Evolutionary conservation across 2,888 invertebrate genomes (phyloP), one percentile per base, ranked within the genome.

Genomic region (Leptopterna dolabrata): DNA sequence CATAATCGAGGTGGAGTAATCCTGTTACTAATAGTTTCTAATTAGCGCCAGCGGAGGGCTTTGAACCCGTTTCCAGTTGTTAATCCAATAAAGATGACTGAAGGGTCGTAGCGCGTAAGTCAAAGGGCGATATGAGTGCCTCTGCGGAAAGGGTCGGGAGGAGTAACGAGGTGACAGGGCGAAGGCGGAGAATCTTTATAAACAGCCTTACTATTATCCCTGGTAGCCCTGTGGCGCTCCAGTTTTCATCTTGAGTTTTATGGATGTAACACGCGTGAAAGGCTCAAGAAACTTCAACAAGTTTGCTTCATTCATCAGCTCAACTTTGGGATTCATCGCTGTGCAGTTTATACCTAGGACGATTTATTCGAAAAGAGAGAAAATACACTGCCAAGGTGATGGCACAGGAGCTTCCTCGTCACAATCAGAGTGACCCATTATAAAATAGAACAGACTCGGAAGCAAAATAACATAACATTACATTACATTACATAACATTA

Each of bases 31-130:
- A 16, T 47, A 47, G 47, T 47, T 47, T 7, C 4, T 47, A 47
- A 16, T 13, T 47, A 1, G 13, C 47, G 1, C 1, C 47, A 4
- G 14, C 1, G 1, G 47, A 47, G 47, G 16, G 16, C 2, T 47
- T 47, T 13, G 47, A 47, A 47, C 47, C 3, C 13, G 47, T 47
- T 76, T 6, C 76, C 30, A 30, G 76, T 76, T 76, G 3, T 76
- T 76, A 76, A 76, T 76, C 30, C 76, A 30, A 76, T 76, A 76
- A 76, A 76, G 76, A 30, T 76, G 76, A 76, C 30, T 76, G 76
- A 76, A 76, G 76, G 6, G 29, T 14, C 29, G 36, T 76, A 14
- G 29, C 6, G 30, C 13, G 29, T n/a, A 76, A 30, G 76, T 47
- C 47, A 47, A 7, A 47, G 47, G 47, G 13, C 7, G 47, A 13